Percentiles rank a stretch among this genome's conserved stretches.
Evolutionary conservation across 2,797 vertebrate genomes (phyloP).

Genomic region (Delichon dasypus): DNA sequence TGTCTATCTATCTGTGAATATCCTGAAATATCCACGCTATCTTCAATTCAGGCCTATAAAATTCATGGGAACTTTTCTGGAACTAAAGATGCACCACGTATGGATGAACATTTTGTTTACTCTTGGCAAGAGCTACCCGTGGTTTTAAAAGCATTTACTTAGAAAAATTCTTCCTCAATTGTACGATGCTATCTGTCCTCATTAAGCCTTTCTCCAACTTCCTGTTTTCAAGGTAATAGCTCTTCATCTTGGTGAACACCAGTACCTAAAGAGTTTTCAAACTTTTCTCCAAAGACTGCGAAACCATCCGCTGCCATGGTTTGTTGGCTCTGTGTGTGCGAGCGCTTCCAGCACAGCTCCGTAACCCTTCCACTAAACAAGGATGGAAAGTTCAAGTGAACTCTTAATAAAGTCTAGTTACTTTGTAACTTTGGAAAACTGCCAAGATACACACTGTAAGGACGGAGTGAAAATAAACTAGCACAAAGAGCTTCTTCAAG

Average conservation of each 20-base stretch:
- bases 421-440: neutral
- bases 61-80: neutral
- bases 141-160: constrained; percentile 1
- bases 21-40: neutral
- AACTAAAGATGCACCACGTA: neutral
- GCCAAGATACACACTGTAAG: constrained; percentile 8
- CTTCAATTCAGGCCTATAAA: neutral
- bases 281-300: neutral
- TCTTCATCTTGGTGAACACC: neutral
- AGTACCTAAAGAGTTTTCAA: neutral
- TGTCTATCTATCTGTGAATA: too few species aligned
- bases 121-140: neutral
- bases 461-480: neutral
- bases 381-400: neutral
- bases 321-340: neutral
- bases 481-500: constrained; percentile 28
- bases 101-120: neutral
- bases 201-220: neutral
- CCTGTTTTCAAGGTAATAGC: neutral
- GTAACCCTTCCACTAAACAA: neutral
- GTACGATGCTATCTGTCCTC: neutral
- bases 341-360: neutral
- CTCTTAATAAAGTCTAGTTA: neutral
- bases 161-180: neutral
- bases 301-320: neutral